A percentile compares a stretch with the other conserved stretches of the same genome.
phyloP scores from a whole-genome alignment of 2,113 vertebrate species.

The Proterorhinus semilunaris region DNA sequence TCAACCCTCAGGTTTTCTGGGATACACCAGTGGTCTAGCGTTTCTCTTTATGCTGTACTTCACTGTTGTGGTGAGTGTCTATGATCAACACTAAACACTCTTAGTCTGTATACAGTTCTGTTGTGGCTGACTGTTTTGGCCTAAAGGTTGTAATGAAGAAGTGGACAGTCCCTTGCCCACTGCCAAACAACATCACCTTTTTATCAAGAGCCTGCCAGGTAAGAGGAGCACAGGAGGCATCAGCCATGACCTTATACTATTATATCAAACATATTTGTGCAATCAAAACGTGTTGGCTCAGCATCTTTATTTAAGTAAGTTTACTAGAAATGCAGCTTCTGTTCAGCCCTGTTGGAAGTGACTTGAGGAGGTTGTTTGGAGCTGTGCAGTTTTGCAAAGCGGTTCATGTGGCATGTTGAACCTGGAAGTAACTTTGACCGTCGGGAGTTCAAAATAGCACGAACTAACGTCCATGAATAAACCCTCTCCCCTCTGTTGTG shows the following conservation, averaged over 20 bases:
- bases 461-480: constrained; percentile 28
- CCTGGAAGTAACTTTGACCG: constrained; percentile 68
- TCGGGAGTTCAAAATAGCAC: constrained; percentile 39
- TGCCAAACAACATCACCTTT: constrained; percentile 72
- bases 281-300: no score
- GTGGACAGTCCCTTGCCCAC: constrained; percentile 90
- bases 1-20: constrained; percentile 90
- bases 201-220: constrained; percentile 66
- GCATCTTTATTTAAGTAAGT: no score
- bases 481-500: constrained; percentile 1
- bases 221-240: background rate
- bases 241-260: background rate
- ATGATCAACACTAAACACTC: constrained; percentile 10
- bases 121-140: constrained; percentile 6
- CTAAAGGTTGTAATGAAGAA: constrained; percentile 89
- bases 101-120: background rate
- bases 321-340: no score
- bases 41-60: constrained; percentile 95
- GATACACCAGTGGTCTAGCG: constrained; percentile 94
- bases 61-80: constrained; percentile 85
- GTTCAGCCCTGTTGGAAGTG: constrained; percentile 10
- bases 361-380: constrained; percentile 53
- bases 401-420: constrained; percentile 52
- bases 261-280: no score
- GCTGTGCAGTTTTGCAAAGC: constrained; percentile 58